Evolutionary conservation across 1,140 invertebrate species (phyloP).

Genomic region (Euwallacea fornicatus): DNA sequence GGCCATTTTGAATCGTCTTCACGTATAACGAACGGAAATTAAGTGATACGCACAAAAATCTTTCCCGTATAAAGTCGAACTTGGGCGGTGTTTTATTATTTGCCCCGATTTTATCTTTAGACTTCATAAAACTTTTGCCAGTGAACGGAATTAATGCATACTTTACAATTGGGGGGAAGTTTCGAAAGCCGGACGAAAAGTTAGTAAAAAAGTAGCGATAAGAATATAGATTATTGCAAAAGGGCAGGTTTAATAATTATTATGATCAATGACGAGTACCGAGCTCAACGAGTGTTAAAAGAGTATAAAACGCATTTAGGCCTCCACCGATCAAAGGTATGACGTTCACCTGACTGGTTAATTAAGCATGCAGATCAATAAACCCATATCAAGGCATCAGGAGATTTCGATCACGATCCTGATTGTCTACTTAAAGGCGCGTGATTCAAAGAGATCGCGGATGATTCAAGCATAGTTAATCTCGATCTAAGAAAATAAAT

Average conservation of each 20-base stretch:
- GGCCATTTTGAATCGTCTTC: conserved; percentile 41
- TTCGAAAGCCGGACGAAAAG: conserved; percentile 9
- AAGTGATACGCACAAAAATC: conserved; percentile 45
- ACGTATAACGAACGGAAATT: conserved; percentile 43
- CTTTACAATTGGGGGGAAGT: conserved; percentile 43
- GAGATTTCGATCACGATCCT: conserved; percentile 36
- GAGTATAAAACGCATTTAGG: too few species aligned
- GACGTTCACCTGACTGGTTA: conserved; percentile 7
- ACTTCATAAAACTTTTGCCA: conserved; percentile 48
- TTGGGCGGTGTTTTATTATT: conserved; percentile 35
- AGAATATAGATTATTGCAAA: conserved; percentile 9
- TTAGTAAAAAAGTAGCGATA: conserved; percentile 15
- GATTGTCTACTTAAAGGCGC: conserved; percentile 29
- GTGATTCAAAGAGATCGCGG: conserved; percentile 29
- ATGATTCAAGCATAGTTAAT: conserved; percentile 27
- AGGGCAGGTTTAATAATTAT: conserved; percentile 10
- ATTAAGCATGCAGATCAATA: conserved; percentile 24
- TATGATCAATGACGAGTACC: not conserved
- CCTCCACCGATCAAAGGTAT: too few species aligned
- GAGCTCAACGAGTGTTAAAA: too few species aligned
- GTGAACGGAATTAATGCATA: conserved; percentile 45
- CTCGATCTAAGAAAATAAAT: conserved; percentile 38
- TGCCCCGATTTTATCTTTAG: conserved; percentile 33
- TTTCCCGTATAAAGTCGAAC: conserved; percentile 36
- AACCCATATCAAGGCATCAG: conserved; percentile 9